Base-by-base conservation (phyloP, 1,140 invertebrate genomes). In the Protaetia brevitarsis region DNA sequence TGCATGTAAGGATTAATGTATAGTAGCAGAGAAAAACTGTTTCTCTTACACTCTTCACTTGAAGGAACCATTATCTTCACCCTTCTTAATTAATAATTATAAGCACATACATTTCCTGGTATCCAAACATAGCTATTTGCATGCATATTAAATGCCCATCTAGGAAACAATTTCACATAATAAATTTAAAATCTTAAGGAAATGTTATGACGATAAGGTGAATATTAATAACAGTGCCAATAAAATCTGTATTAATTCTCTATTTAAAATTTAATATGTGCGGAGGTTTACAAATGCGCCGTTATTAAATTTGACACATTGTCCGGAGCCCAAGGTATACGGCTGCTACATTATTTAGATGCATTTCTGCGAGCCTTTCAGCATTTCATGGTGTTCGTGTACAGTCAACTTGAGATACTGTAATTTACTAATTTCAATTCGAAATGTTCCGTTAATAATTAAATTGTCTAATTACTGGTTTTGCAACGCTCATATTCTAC, bases 401-500 rank as follows among this genome's bases (percentile, higher is more conserved):
- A 51, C 21, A 16, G 41, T 51, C 41, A 16, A 51, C n/a, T 23
- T 51, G 41, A 51, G 41, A 51, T 23, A 51, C 41, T 51, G 41
- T 51, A 51, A 51, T 51, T 51, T 51, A 51, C 41, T 51, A 51
- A 51, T 51, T 51, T 51, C 41, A 8, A 51, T 51, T 51, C 41
- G 19, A 51, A 51, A 51, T 23, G 41, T 23, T 51, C 41, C 16
- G 41, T 51, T 23, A 51, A 51, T 51, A 23, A 51, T 51, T 51
- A 51, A 51, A 51, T 51, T 51, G 41, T 23, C 16, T 26, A 51
- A n/a, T n/a, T n/a, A n/a, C n/a, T n/a, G n/a, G n/a, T n/a, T n/a
- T n/a, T n/a, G n/a, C n/a, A n/a, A n/a, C n/a, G n/a, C n/a, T n/a
- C n/a, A n/a, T n/a, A n/a, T n/a, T n/a, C n/a, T n/a, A n/a, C n/a